Base-by-base conservation (phyloP, 1,140 invertebrate genomes). In the Drosophila arizonae region DNA sequence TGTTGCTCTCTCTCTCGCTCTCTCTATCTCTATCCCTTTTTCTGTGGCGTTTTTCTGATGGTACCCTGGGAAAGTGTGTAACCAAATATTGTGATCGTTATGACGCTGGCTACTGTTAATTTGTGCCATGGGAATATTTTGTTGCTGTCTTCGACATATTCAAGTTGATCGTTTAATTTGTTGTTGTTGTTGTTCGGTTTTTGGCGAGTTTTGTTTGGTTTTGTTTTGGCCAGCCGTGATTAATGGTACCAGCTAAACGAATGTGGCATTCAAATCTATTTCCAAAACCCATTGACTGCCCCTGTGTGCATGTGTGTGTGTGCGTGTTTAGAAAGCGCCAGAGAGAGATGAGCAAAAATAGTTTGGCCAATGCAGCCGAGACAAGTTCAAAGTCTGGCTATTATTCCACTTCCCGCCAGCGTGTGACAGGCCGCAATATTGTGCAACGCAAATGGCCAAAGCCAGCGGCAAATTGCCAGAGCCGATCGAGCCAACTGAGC, bases 21-120 rank as follows among this genome's bases (percentile, higher is more conserved):
- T 46, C n/a, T 46, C 2, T 21, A 0, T 33, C 6, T 46, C 2
- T 17, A 0, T 46, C n/a, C 17, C 8, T 46, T 1, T 46, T 15
- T 24, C 21, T 46, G n/a, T 46, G 43, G 33, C 21, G 43, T 28
- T 60, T 72, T 61, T 67, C 64, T 72, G 70, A 67, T 55, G 70
- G 70, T 74, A 60, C 66, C 72, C 72, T 74, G 72, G 72, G 72
- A 74, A 74, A 74, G 67, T 74, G 51, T 41, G 45, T 57, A 60
- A 50, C 54, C 56, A 28, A 48, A 41, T 46, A 26, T 54, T 45
- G 33, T 56, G 21, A 33, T 56, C 36, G 30, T 77, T 76, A 66
- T 55, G 57, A 56, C 68, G 69, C 30, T 65, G 76, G 81, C 81
- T 85, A 85, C 81, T 85, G 81, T 85, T 85, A 82, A 85, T 85